These are phyloP conservation scores for Drosophila tani DNA, from an alignment of 1,140 invertebrate genomes.

Conservation along the genomic window DNA sequence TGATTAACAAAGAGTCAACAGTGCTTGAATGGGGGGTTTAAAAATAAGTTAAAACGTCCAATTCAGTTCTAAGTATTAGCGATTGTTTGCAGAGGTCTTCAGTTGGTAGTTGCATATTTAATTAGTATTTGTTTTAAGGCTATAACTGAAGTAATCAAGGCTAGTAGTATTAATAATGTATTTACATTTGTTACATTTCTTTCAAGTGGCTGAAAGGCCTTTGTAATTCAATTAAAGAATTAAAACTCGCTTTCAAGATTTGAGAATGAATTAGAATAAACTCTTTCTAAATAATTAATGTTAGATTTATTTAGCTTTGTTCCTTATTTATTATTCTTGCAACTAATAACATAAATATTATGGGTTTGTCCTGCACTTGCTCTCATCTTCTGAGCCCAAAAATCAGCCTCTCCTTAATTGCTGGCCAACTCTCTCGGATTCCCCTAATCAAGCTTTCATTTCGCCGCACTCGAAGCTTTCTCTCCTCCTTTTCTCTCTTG, in stretches of 20 bases:
- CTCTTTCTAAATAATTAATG: neutral
- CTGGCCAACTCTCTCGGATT: neutral
- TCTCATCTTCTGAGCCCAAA: constrained; percentile 37
- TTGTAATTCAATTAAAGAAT: neutral
- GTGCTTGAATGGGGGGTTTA: constrained; percentile 2
- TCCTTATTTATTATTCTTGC: neutral
- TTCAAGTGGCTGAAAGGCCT: neutral
- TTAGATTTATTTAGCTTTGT: no score
- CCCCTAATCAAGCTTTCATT: constrained; percentile 54
- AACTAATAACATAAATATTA: constrained; percentile 1
- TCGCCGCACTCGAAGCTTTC: constrained; percentile 38
- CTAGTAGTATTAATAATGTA: neutral
- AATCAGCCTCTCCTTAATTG: constrained; percentile 26
- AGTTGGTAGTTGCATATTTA: constrained; percentile 29
- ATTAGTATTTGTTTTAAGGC: constrained; percentile 8
- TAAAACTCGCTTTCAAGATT: neutral
- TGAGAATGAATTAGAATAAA: neutral
- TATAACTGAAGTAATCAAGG: neutral
- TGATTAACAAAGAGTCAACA: constrained; percentile 29
- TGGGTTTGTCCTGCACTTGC: constrained; percentile 11
- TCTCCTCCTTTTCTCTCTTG: constrained; percentile 29
- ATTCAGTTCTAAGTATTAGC: neutral
- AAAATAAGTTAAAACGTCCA: constrained; percentile 15
- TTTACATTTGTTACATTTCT: neutral
- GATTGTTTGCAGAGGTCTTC: neutral